phyloP scores from a whole-genome alignment of 2,888 invertebrate species.

The Pristionchus mayeri region DNA sequence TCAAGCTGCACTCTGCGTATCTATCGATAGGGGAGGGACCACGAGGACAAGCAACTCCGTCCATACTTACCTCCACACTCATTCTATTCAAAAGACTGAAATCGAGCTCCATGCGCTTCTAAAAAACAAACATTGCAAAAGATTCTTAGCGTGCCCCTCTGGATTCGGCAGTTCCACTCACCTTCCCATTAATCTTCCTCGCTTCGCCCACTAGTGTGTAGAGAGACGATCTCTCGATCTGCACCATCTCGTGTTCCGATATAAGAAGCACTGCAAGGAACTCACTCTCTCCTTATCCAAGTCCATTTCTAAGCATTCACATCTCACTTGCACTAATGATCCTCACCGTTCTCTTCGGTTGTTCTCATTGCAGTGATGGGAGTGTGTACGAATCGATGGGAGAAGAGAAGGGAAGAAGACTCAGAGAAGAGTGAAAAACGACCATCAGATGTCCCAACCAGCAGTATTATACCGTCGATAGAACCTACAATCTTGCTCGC shows the following conservation, averaged over 20 bases:
- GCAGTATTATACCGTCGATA: slow-evolving; percentile 28
- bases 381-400: slow-evolving; percentile 31
- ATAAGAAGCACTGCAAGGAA: neutral
- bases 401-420: slow-evolving; percentile 31
- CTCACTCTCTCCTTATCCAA: too few relatives aligned
- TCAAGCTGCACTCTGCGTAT: slow-evolving; percentile 24
- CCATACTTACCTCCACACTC: neutral
- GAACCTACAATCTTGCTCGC: slow-evolving; percentile 29
- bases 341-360: slow-evolving; percentile 22
- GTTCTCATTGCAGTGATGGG: slow-evolving; percentile 42
- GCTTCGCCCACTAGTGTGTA: slow-evolving; percentile 32
- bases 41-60: neutral
- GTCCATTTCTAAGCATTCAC: neutral
- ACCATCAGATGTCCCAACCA: slow-evolving; percentile 47
- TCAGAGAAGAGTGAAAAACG: slow-evolving; percentile 39
- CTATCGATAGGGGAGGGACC: slow-evolving; percentile 22
- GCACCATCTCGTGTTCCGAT: slow-evolving; percentile 38
- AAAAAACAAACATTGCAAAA: too few relatives aligned
- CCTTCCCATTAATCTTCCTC: slow-evolving; percentile 37
- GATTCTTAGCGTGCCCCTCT: too few relatives aligned
- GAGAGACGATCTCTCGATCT: slow-evolving; percentile 38
- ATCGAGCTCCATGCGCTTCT: slow-evolving; percentile 38
- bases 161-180: neutral
- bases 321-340: neutral
- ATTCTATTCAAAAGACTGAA: neutral